A percentile compares a stretch with the other conserved stretches of the same genome.
Conservation (phyloP, 2,797 vertebrate genomes). For the Arctocebus calabarensis region DNA sequence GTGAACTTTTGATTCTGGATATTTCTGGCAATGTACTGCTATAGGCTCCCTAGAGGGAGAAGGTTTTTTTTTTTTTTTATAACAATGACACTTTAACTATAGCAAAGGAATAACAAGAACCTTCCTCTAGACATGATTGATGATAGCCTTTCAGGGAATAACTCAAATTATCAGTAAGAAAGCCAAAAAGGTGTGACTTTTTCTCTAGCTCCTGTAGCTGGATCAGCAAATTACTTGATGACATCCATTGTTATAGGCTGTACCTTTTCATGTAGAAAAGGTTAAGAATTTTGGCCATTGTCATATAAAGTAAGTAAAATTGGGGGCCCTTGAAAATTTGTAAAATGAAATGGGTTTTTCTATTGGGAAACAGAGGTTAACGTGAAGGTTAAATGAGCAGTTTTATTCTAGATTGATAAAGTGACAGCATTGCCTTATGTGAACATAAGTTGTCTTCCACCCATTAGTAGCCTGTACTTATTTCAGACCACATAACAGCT, state of each 20-base stretch:
- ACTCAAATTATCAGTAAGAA: slow-evolving; percentile 48
- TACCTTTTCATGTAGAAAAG: neutral
- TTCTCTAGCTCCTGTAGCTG: neutral
- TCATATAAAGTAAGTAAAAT: neutral
- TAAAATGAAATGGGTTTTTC: neutral
- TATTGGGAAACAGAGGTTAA: neutral
- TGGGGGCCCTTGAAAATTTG: neutral
- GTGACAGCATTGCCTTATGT: neutral
- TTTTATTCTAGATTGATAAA: neutral
- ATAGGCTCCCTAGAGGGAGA: neutral
- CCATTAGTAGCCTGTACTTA: neutral
- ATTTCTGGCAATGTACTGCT: slow-evolving; percentile 22
- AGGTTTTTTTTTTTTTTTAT: slow-evolving; percentile 2
- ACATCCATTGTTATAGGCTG: neutral
- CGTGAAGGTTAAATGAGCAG: neutral
- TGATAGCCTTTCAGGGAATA: slow-evolving; percentile 34
- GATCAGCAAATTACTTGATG: slow-evolving; percentile 51
- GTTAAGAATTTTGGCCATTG: neutral
- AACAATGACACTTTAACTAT: slow-evolving; percentile 19
- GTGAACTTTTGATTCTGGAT: neutral
- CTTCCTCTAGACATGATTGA: slow-evolving; percentile 50
- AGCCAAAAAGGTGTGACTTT: slow-evolving; percentile 44
- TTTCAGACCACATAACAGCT: neutral
- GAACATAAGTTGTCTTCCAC: neutral
- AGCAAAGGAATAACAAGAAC: neutral